Base-by-base conservation (phyloP, 2,113 vertebrate genomes). In the Hiodon alosoides region DNA sequence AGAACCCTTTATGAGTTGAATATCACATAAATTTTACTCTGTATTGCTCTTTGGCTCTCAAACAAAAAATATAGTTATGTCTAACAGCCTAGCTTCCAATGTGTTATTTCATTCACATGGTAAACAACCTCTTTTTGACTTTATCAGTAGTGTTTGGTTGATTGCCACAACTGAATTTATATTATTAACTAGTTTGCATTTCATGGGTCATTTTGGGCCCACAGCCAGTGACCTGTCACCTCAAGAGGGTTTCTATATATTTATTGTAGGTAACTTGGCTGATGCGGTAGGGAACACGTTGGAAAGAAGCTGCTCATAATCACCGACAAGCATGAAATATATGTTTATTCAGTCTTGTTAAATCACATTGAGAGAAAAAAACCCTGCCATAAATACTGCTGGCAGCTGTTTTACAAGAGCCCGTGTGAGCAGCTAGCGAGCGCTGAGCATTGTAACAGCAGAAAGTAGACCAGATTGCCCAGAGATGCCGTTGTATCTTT, bases 151-250 rank as follows among this genome's bases (percentile, higher is more conserved):
- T 47, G 48, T 31, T 65, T n/a, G 6, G 2, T 17, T 11, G 47
- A 46, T 14, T 17, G 16, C 52, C 67, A 17, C 7, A 5, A 16
- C 48, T 53, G 47, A 72, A 62, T 46, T 62, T 4, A 61, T 46
- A 68, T 69, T 59, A 6, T 68, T 66, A 16, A 54, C 10, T 16
- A 67, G 3, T 61, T 69, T 62, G 60, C 57, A 69, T 67, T 70
- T 48, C 4, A 61, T 5, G 3, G 61, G 10, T 57, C 48, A 31
- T 54, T 75, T 13, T 4, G 46, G 5, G 55, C 7, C 54, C 13
- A 52, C 59, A 10, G 2, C 58, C 60, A 52, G 7, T 47, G 31
- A 53, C 13, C 57, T 64, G 50, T 64, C n/a, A 4, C n/a, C 14
- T n/a, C 5, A n/a, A 53, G 3, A 17, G 50, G 14, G 17, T 64